Evolutionary conservation across 2,797 vertebrate species (phyloP).

Genomic region (Onychomys leucogaster): DNA sequence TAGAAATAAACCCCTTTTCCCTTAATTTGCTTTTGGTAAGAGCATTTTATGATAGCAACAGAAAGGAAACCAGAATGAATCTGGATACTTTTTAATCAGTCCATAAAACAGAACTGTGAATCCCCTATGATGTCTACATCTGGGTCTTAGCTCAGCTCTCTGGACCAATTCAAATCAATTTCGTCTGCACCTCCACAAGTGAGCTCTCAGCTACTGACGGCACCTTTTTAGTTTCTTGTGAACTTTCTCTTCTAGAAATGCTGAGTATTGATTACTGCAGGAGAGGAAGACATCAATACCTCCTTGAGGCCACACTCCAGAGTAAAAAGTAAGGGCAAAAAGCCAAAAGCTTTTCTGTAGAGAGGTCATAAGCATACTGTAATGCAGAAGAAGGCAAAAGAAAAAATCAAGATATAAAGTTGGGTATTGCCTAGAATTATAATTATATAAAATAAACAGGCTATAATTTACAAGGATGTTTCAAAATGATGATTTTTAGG

Average conservation of each 20-base stretch:
- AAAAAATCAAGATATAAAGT: background rate
- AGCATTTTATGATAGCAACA: background rate
- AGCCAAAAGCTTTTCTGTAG: background rate
- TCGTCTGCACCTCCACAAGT: background rate
- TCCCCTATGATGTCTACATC: background rate
- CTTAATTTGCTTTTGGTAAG: background rate
- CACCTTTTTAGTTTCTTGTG: background rate
- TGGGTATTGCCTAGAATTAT: background rate
- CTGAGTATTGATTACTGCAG: background rate
- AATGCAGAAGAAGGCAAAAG: background rate
- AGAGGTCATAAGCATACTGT: background rate
- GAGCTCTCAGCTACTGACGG: background rate
- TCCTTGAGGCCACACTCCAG: background rate
- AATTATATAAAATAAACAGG: conserved; percentile 23
- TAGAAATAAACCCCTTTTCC: background rate
- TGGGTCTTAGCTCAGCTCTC: background rate
- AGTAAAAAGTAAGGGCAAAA: background rate
- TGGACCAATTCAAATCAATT: background rate
- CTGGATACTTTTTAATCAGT: background rate
- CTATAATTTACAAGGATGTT: background rate
- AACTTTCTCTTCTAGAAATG: conserved; percentile 4
- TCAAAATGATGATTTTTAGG: background rate
- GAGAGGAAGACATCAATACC: background rate
- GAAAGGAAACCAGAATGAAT: background rate
- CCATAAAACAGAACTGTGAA: background rate